Conservation (phyloP, 1,140 invertebrate species). For the Scaptomyza hsui region DNA sequence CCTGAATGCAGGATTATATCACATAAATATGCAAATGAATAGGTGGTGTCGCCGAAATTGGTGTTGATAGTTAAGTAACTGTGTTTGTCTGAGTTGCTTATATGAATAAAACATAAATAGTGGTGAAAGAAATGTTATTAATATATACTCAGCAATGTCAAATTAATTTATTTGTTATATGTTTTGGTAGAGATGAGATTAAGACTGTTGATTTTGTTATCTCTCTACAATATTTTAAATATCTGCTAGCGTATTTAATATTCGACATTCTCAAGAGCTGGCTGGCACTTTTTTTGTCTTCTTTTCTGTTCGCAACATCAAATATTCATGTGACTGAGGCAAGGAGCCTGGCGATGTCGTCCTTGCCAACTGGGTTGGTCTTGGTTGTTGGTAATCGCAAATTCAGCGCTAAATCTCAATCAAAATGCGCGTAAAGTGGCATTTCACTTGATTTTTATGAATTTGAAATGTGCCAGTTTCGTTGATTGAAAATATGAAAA, state of each 20-base stretch:
- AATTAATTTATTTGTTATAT: too few species aligned
- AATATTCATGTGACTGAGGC: slow-evolving; percentile 50
- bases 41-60: background rate
- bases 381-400: slow-evolving; percentile 56
- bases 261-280: background rate
- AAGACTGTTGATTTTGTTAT: too few species aligned
- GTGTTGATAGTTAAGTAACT: background rate
- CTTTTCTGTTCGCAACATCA: background rate
- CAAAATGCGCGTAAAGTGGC: slow-evolving; percentile 77
- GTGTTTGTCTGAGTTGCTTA: too few species aligned
- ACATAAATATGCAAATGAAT: background rate
- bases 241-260: background rate
- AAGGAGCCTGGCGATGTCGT: background rate
- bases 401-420: slow-evolving; percentile 77
- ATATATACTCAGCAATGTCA: too few species aligned
- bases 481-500: slow-evolving; percentile 47
- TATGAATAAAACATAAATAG: background rate
- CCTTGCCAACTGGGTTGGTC: slow-evolving; percentile 39
- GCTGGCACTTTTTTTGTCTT: background rate
- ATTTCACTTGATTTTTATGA: slow-evolving; percentile 77
- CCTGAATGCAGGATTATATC: background rate
- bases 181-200: too few species aligned
- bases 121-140: too few species aligned
- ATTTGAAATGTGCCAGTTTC: slow-evolving; percentile 62
- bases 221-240: too few species aligned